Evolutionary conservation across 2,113 vertebrate genomes (phyloP), one percentile per base, ranked within the genome.

Genomic region (Pterophyllum scalare): DNA sequence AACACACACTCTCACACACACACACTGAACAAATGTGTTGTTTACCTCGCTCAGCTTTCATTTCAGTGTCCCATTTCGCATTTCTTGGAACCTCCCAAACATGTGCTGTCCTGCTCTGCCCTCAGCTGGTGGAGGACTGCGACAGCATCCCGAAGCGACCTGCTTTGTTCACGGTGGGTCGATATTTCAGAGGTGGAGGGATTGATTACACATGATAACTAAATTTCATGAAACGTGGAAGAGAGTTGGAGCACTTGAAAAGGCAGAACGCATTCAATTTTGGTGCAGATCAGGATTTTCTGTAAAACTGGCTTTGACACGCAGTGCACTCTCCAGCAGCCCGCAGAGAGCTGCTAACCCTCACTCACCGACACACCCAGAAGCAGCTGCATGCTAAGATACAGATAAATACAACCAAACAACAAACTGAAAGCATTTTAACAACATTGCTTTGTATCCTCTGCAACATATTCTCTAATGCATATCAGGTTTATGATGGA

Each of bases 121-220:
- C 84, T 90, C 91, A 65, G 72, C 82, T 92, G 91, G 89, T 56
- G 62, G 54, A 81, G 1, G 3, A 46, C 46, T 76, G 87, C 52
- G 40, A 79, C 33, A 43, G n/a, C 79, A 62, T 35, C 14, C 57
- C 43, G 12, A 22, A 58, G 26, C 59, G 10, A 8, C 75, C 65
- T 49, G 9, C 64, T 70, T 28, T 70, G 46, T 17, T 59, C 49
- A 46, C 13, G 5, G 35, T 24, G 14, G 65, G 19, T 12, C 43
- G 24, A 70, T 28, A 12, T 46, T 4, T 67, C 40, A 19, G 64
- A 19, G 52, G 7, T 7, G 52, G 7, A 4, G 64, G 1, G 17
- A 22, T 35, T 67, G 46, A 49, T 52, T 52, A 7, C 17, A 7
- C 40, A 7, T 46, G 40, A 40, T 12, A 40, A 12, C 43, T 14